A percentile compares a stretch with the other conserved stretches of the same genome.
phyloP scores from a whole-genome alignment of 2,113 vertebrate species.

The Albula goreensis region DNA sequence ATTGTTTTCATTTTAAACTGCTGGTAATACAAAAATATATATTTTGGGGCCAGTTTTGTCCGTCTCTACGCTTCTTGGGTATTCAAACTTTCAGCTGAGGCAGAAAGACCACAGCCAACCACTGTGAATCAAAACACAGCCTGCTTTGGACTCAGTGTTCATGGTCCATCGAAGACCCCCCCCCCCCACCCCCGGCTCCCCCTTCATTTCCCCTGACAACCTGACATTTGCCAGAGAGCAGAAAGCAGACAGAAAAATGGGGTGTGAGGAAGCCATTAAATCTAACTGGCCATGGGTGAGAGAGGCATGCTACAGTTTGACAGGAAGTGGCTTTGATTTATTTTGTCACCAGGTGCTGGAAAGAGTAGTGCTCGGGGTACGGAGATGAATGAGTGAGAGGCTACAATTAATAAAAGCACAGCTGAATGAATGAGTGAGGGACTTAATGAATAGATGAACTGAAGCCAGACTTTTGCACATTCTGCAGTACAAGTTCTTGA shows the following conservation, averaged over 20 bases:
- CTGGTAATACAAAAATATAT: neutral
- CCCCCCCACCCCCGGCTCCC: neutral
- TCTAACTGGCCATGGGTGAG: neutral
- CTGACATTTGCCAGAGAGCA: neutral
- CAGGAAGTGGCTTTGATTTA: neutral
- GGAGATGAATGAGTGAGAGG: neutral
- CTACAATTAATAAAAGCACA: too few species aligned
- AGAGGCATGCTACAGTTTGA: neutral
- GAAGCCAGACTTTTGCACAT: neutral
- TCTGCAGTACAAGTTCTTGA: neutral
- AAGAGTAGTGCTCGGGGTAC: neutral
- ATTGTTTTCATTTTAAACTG: neutral
- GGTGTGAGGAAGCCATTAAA: constrained; percentile 6
- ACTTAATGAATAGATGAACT: neutral
- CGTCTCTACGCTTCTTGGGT: neutral
- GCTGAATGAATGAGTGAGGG: neutral
- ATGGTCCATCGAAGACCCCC: neutral
- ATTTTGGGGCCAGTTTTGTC: neutral
- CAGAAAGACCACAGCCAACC: too few species aligned
- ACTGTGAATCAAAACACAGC: too few species aligned
- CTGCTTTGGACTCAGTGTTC: neutral
- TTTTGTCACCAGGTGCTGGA: neutral
- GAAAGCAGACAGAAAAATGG: neutral
- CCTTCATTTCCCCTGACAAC: neutral
- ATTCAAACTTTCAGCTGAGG: too few species aligned